A percentile compares a stretch with the other conserved stretches of the same genome.
phyloP scores from a whole-genome alignment of 2,113 vertebrate genomes.

The Aramus guarauna region DNA sequence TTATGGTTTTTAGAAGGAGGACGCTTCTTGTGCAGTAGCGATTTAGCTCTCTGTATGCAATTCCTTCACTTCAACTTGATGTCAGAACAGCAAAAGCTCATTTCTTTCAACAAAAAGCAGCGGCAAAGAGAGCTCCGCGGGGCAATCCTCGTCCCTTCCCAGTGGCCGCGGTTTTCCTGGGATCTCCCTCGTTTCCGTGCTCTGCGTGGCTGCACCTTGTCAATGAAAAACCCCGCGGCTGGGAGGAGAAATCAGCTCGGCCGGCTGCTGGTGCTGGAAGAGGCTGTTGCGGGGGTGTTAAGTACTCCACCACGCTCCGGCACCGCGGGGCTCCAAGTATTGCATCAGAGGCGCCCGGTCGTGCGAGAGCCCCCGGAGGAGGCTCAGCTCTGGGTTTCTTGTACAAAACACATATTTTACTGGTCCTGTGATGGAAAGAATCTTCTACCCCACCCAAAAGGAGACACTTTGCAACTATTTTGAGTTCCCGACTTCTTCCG shows the following conservation, averaged over 20 bases:
- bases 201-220: neutral
- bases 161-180: neutral
- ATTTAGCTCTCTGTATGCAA: neutral
- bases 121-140: neutral
- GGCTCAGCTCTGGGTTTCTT: neutral
- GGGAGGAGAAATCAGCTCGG: neutral
- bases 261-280: neutral
- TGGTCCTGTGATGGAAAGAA: neutral
- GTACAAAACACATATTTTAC: neutral
- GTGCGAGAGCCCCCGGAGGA: neutral
- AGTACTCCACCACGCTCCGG: neutral
- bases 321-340: neutral
- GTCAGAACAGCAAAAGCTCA: neutral
- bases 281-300: neutral
- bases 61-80: no score
- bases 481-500: neutral
- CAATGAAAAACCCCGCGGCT: neutral
- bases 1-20: neutral
- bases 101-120: neutral
- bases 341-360: neutral
- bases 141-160: neutral
- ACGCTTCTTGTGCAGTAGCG: fast-evolving
- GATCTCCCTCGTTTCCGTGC: neutral
- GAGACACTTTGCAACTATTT: neutral
- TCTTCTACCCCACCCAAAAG: neutral